A percentile compares a stretch with the other conserved stretches of the same genome.
These are phyloP conservation scores for Ptyas mucosa DNA, from an alignment of 2,113 vertebrate species.

Conservation along the genomic window DNA sequence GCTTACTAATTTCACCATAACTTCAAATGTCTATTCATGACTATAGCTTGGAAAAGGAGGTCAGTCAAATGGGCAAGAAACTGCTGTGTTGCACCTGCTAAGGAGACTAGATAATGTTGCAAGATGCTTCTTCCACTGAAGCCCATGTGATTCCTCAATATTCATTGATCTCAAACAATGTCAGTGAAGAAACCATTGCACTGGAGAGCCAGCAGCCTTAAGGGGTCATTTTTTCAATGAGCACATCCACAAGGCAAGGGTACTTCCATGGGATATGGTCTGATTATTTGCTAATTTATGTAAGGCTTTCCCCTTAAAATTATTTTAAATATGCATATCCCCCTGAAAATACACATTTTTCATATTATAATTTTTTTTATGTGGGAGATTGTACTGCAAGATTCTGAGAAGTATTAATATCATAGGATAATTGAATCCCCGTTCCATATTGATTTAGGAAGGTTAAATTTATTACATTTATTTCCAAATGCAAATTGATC, in stretches of 20 bases:
- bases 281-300: neutral
- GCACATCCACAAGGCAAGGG: neutral
- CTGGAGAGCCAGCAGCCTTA: neutral
- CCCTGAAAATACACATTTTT: neutral
- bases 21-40: neutral
- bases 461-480: neutral
- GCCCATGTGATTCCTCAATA: neutral
- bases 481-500: neutral
- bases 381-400: neutral
- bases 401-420: neutral
- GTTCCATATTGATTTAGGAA: neutral
- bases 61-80: neutral
- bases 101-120: too few species aligned
- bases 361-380: neutral
- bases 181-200: neutral
- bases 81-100: neutral
- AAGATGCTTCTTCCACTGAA: neutral
- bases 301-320: neutral
- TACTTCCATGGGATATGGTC: neutral
- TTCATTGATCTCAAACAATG: neutral
- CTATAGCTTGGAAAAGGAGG: neutral
- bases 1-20: neutral
- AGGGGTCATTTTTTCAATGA: neutral
- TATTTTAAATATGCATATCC: neutral
- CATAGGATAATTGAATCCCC: neutral